Evolutionary conservation across 2,113 vertebrate species (phyloP).

Genomic region (Catagonus wagneri): DNA sequence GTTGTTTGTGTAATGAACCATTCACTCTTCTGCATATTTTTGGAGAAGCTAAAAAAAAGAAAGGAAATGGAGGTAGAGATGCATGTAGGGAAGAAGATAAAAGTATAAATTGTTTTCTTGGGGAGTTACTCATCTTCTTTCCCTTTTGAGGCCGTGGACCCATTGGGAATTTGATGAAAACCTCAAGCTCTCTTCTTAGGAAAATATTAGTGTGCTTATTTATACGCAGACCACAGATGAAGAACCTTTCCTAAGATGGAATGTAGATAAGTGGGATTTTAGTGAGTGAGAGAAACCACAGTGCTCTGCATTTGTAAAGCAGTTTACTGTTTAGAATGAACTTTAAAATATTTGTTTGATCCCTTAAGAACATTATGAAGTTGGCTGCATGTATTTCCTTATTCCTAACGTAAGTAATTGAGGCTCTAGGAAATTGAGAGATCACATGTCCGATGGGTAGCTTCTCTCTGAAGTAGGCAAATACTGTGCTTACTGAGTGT

Average conservation of each 20-base stretch:
- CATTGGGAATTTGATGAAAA: constrained; percentile 40
- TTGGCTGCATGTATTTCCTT: not conserved
- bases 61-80: not conserved
- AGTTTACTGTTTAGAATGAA: constrained; percentile 10
- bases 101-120: constrained; percentile 4
- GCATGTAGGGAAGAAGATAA: not conserved
- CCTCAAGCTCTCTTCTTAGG: not conserved
- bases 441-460: not conserved
- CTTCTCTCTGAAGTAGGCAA: not conserved
- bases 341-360: constrained; percentile 32
- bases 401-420: constrained; percentile 50
- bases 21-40: constrained; percentile 25
- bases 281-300: not conserved
- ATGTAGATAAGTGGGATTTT: not conserved
- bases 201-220: not conserved
- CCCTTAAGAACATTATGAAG: constrained; percentile 27
- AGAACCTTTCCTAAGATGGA: not conserved
- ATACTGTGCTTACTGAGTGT: not conserved
- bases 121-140: constrained; percentile 21
- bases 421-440: constrained; percentile 8
- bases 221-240: not conserved
- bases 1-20: not conserved
- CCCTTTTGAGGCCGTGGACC: not conserved
- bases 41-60: constrained; percentile 7
- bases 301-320: not conserved